These are phyloP conservation scores for Oncorhynchus tshawytscha DNA, from an alignment of 2,113 vertebrate species.

Conservation along the genomic window DNA sequence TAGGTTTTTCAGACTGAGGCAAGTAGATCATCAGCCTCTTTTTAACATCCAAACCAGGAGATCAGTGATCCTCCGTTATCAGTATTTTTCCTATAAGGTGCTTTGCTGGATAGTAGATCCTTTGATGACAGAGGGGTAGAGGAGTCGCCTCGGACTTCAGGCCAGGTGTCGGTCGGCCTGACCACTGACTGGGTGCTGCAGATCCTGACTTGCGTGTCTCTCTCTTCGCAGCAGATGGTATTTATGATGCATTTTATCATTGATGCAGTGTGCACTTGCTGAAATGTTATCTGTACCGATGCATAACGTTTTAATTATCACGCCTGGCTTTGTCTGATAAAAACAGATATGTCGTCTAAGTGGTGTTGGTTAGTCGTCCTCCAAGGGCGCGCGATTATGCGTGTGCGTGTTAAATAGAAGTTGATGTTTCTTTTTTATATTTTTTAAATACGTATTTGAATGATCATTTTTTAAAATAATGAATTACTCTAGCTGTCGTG, in stretches of 20 bases:
- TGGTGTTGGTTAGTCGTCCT: conserved; percentile 60
- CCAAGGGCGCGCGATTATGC: conserved; percentile 38
- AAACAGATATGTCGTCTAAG: conserved; percentile 34
- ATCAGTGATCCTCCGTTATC: conserved; percentile 69
- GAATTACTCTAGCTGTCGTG: conserved; percentile 70
- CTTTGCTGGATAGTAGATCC: conserved; percentile 80
- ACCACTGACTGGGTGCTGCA: conserved; percentile 60
- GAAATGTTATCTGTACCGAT: conserved; percentile 84
- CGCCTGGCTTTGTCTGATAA: conserved; percentile 34
- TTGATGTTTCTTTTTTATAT: conserved; percentile 19
- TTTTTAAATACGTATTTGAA: conserved; percentile 57
- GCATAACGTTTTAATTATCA: conserved; percentile 80
- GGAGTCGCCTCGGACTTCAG: conserved; percentile 57
- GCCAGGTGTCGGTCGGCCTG: conserved; percentile 54
- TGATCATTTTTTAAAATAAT: conserved; percentile 69
- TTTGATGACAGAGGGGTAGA: conserved; percentile 23
- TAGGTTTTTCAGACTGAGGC: neutral
- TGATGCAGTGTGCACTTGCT: conserved; percentile 80
- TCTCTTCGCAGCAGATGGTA: conserved; percentile 59
- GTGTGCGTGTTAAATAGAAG: conserved; percentile 60
- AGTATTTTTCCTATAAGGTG: conserved; percentile 71
- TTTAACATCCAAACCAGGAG: conserved; percentile 72
- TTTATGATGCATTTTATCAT: conserved; percentile 64
- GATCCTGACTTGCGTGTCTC: conserved; percentile 68
- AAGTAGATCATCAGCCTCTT: conserved; percentile 56